These are phyloP conservation scores for Dasysyrphus tricinctus DNA, from an alignment of 2,888 invertebrate genomes.

Conservation along the genomic window DNA sequence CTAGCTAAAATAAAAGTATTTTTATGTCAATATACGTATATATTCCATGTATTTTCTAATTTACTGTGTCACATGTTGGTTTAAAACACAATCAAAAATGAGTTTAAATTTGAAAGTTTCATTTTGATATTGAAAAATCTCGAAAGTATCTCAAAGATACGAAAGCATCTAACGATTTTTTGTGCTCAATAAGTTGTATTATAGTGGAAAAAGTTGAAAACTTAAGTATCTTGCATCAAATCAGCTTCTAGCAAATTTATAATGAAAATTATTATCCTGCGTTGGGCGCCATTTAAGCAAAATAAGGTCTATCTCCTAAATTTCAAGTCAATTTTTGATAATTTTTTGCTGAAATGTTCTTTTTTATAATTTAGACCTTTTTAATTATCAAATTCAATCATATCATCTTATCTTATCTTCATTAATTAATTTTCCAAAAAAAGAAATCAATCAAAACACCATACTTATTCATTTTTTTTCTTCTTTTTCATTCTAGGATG, in stretches of 20 bases:
- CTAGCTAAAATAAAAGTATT: background rate
- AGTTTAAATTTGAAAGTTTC: background rate
- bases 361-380: too few relatives aligned
- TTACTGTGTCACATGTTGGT: background rate
- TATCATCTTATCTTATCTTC: background rate
- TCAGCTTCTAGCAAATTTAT: background rate
- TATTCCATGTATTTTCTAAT: background rate
- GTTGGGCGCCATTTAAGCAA: conserved; percentile 20
- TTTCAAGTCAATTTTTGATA: background rate
- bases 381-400: background rate
- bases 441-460: background rate
- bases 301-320: background rate
- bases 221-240: background rate
- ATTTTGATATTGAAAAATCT: background rate
- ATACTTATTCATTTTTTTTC: conserved; percentile 70
- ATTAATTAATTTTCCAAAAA: background rate
- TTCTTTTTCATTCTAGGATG: conserved; percentile 87
- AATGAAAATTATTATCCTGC: background rate
- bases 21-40: background rate
- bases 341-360: too few relatives aligned
- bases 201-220: background rate
- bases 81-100: background rate
- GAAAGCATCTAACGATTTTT: background rate
- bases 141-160: background rate
- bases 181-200: background rate